These are phyloP conservation scores for Eulithis prunata DNA, from an alignment of 2,888 invertebrate genomes.

Conservation along the genomic window DNA sequence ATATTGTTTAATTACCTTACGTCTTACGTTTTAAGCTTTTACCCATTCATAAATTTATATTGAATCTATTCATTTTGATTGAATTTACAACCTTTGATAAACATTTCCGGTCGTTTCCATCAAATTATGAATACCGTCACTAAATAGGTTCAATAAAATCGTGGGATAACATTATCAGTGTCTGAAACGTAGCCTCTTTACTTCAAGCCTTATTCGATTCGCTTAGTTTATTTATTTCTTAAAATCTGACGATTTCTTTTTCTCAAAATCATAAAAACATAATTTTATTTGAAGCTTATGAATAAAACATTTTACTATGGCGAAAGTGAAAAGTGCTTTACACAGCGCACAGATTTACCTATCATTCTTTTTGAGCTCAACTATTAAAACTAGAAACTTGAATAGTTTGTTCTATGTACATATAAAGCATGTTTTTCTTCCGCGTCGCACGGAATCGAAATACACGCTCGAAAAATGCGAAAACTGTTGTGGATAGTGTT, in stretches of 20 bases:
- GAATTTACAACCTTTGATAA: background rate
- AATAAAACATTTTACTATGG: too few relatives aligned
- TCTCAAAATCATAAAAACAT: too few relatives aligned
- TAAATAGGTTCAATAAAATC: background rate
- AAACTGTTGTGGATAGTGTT: conserved; percentile 52
- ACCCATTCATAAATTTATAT: background rate
- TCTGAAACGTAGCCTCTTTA: background rate
- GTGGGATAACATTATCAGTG: background rate
- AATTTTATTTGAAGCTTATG: too few relatives aligned
- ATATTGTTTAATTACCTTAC: too few relatives aligned
- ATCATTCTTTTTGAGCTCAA: too few relatives aligned
- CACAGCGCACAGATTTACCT: too few relatives aligned
- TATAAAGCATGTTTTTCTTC: background rate
- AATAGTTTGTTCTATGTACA: too few relatives aligned
- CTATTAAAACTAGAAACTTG: too few relatives aligned
- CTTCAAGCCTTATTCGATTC: background rate
- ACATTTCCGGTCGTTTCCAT: background rate
- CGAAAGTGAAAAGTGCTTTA: too few relatives aligned
- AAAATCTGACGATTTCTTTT: background rate
- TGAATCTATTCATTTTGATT: background rate
- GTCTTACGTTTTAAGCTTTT: background rate
- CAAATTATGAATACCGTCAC: conserved; percentile 2
- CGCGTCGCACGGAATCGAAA: conserved; percentile 2
- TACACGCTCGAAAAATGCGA: conserved; percentile 16
- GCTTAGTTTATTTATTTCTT: background rate